phyloP scores from a whole-genome alignment of 2,797 vertebrate genomes.

The Champsocephalus esox region DNA sequence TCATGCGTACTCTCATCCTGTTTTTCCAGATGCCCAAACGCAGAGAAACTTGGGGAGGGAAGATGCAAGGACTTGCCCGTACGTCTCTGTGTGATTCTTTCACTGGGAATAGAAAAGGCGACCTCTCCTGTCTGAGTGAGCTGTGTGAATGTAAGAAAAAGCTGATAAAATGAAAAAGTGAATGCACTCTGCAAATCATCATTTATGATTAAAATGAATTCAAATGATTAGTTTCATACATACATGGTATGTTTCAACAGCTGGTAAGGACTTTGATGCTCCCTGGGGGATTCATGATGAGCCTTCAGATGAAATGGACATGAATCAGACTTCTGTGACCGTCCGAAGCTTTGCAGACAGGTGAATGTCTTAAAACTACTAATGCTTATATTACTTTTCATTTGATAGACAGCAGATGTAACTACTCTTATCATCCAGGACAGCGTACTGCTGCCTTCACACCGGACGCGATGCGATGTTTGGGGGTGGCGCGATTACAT shows the following conservation, averaged over 20 bases:
- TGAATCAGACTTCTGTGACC: slow-evolving; percentile 64
- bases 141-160: slow-evolving; percentile 64
- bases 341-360: slow-evolving; percentile 71
- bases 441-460: background rate
- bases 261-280: slow-evolving; percentile 77
- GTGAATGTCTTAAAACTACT: slow-evolving; percentile 47
- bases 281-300: slow-evolving; percentile 75
- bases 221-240: background rate
- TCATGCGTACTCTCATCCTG: background rate
- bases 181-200: background rate
- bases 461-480: too few relatives aligned
- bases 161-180: background rate
- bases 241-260: slow-evolving; percentile 47
- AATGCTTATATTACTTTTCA: background rate
- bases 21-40: slow-evolving; percentile 87
- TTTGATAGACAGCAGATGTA: background rate
- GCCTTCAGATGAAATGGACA: slow-evolving; percentile 69
- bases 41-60: slow-evolving; percentile 95
- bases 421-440: background rate
- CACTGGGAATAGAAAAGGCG: slow-evolving; percentile 75
- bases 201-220: background rate
- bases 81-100: slow-evolving; percentile 19
- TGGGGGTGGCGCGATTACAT: too few relatives aligned
- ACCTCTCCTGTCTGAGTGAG: slow-evolving; percentile 62
- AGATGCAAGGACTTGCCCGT: slow-evolving; percentile 70